These are phyloP conservation scores for Xenopus laevis DNA, from an alignment of 2,113 vertebrate species.

Conservation along the genomic window DNA sequence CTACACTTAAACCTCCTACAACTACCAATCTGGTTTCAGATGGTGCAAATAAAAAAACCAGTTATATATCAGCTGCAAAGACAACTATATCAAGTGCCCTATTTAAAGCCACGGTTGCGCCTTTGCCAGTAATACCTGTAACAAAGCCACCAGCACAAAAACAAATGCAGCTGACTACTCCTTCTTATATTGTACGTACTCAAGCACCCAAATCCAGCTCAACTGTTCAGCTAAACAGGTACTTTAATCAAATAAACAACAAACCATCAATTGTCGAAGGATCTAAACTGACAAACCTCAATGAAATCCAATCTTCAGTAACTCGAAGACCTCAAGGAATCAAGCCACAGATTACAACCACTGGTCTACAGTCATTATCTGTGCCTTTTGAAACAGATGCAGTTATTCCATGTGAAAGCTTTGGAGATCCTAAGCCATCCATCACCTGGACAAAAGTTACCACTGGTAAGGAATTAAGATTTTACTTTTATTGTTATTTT, in stretches of 20 bases:
- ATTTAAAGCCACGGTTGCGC: conserved; percentile 18
- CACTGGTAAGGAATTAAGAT: conserved; percentile 67
- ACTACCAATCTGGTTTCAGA: conserved; percentile 42
- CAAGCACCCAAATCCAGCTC: conserved; percentile 31
- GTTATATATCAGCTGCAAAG: neutral
- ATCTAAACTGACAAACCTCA: conserved; percentile 40
- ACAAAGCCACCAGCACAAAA: neutral
- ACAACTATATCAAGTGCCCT: conserved; percentile 41
- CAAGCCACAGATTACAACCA: conserved; percentile 69
- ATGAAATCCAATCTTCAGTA: conserved; percentile 46
- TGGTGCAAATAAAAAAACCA: conserved; percentile 42
- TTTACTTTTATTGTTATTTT: too few relatives aligned
- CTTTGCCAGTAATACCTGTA: conserved; percentile 7
- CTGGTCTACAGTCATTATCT: conserved; percentile 58
- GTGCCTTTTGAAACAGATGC: conserved; percentile 71
- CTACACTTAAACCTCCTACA: conserved; percentile 41
- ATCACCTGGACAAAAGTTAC: conserved; percentile 85
- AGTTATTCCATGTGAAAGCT: conserved; percentile 74
- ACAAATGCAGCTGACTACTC: conserved; percentile 10
- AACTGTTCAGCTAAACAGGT: conserved; percentile 46
- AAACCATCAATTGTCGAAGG: conserved; percentile 49
- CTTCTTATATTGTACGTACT: conserved; percentile 23
- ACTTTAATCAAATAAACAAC: conserved; percentile 23
- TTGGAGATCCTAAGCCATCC: conserved; percentile 74
- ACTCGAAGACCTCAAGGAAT: conserved; percentile 51